Percentiles rank a stretch among this genome's conserved stretches.
Conservation (phyloP, 2,113 vertebrate species). For the Solea solea region DNA sequence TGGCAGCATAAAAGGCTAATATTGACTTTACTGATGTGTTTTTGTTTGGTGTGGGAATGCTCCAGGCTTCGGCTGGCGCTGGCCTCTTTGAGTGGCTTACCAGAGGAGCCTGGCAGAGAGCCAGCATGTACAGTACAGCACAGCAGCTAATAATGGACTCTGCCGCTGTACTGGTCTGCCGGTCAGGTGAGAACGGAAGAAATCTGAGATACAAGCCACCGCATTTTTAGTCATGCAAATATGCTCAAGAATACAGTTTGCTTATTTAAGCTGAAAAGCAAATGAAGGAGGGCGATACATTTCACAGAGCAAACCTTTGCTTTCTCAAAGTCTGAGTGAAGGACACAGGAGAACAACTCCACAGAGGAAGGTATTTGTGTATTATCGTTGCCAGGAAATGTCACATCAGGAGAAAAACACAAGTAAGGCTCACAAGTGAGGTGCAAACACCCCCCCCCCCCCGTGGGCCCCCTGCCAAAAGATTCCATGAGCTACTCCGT, state of each 20-base stretch:
- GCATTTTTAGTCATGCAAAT: constrained; percentile 3
- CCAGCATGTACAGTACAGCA: constrained; percentile 54
- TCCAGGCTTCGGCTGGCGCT: constrained; percentile 46
- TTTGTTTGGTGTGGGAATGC: constrained; percentile 68
- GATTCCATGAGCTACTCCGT: constrained; percentile 42
- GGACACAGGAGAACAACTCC: constrained; percentile 6
- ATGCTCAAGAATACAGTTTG: neutral
- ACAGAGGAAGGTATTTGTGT: constrained; percentile 1
- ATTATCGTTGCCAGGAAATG: constrained; percentile 29
- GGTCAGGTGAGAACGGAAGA: constrained; percentile 32
- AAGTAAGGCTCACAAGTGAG: constrained; percentile 30
- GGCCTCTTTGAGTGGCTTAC: constrained; percentile 59
- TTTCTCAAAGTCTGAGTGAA: no score
- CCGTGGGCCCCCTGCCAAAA: constrained; percentile 44
- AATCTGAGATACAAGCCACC: neutral
- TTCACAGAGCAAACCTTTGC: no score
- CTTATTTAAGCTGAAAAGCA: constrained; percentile 7
- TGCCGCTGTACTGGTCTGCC: constrained; percentile 12
- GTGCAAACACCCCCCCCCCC: constrained; percentile 38
- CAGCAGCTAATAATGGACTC: constrained; percentile 58
- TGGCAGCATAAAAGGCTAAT: constrained; percentile 64
- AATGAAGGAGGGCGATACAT: constrained; percentile 19
- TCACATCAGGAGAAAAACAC: constrained; percentile 12
- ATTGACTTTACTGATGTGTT: constrained; percentile 73
- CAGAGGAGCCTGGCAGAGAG: constrained; percentile 58